Base-by-base conservation (phyloP, 2,113 vertebrate species). In the Platycercus adscitus region DNA sequence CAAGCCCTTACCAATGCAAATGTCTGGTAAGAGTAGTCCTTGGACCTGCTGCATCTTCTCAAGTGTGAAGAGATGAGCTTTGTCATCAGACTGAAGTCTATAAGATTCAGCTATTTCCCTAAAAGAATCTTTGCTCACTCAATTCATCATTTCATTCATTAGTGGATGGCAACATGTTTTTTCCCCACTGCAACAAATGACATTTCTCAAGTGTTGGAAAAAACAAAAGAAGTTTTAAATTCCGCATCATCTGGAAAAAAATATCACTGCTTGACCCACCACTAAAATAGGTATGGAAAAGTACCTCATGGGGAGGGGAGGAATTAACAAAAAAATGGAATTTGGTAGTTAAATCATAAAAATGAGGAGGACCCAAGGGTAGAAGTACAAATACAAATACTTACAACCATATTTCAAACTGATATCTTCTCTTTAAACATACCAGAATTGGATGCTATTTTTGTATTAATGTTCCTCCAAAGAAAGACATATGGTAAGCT, bases 1-100 rank as follows among this genome's bases (percentile, higher is more conserved):
- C 29, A 92, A 66, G 12, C 46, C 37, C 35, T 84, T 86, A 91
- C 29, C 66, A 55, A 95, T 69, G 91, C 79, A 92, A 90, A 93
- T 79, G 39, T 29, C 37, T 12, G 20, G 20, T 53, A 70, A 47
- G 14, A 49, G 29, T 56, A 91, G 77, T 65, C 12, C 6, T 26
- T 55, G 29, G 58, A 88, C 47, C 63, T 56, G n/a, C 76, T 77
- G 31, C 4, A 10, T 49, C 83, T 93, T 93, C 83, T 95, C 89
- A 65, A 83, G 41, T 73, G 53, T 70, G 68, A 68, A 81, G 37
- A 95, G 68, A 88, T 88, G 92, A 95, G 64, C 63, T 49, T 44
- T 39, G 16, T 91, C 91, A 95, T 93, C 80, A 83, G 43, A 50
- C 7, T 19, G 46, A 50, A 55, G 41, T 20, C 76, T 70, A 17